Base-by-base conservation (phyloP, 2,888 invertebrate species). In the Drepanosiphum platanoidis region DNA sequence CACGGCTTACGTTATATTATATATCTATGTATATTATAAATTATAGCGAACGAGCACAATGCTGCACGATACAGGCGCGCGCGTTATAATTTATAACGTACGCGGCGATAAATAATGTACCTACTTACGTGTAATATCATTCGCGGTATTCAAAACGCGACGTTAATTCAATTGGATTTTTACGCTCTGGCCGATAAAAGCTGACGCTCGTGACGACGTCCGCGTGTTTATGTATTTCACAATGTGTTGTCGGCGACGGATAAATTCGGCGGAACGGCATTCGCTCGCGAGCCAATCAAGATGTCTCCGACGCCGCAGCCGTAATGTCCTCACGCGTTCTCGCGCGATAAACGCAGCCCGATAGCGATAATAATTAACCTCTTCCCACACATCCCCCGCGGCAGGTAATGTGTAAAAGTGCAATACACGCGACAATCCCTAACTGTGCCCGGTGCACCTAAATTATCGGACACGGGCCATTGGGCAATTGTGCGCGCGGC, bases 381-480 rank as follows among this genome's bases (percentile, higher is more conserved):
- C 64, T 64, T 61, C 22, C 61, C 27, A 27, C 27, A 27, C 27
- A n/a, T n/a, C 8, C 61, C 61, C 61, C 4, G 30, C 27, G 13
- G 64, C 27, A 64, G 64, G 64, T 64, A 27, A 64, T 64, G 64
- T 64, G 64, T 64, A 64, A 64, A 64, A 64, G 30, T 64, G 64
- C 64, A 64, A 64, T 27, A 22, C 58, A n/a, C n/a, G 52, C 22
- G 58, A 81, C 81, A 61, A 71, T 58, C 46, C 79, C 79, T 58
- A 81, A 80, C 52, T 30, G n/a, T n/a, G n/a, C n/a, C n/a, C 58
- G 36, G 52, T 77, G n/a, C 72, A 58, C 64, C 42, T 74, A 83
- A 83, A 74, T 74, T 71, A 82, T 82, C 36, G 58, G 46, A n/a
- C 46, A 83, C 74, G 18, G 74, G 27, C 82, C 74, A 83, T 83